Percentiles rank a stretch among this genome's conserved stretches.
These are phyloP conservation scores for Ornithoptera alexandrae DNA, from an alignment of 2,888 invertebrate genomes.

Conservation along the genomic window DNA sequence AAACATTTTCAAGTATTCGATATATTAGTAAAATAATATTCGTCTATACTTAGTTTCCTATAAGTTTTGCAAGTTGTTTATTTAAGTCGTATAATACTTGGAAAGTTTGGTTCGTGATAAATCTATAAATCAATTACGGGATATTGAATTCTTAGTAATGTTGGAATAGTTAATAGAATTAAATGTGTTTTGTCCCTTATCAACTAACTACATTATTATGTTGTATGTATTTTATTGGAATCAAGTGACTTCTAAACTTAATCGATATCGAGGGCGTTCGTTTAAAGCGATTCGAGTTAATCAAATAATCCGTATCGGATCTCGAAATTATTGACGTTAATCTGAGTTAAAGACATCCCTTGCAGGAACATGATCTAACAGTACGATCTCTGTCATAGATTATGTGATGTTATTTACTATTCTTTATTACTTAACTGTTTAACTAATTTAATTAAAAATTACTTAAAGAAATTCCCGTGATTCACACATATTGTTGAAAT, in stretches of 20 bases:
- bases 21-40: background rate
- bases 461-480: no score
- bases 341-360: background rate
- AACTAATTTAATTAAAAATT: no score
- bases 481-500: no score
- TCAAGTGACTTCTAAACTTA: slow-evolving; percentile 3
- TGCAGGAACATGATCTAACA: background rate
- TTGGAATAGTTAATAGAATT: background rate
- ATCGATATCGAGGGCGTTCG: background rate
- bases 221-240: slow-evolving; percentile 3
- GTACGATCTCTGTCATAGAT: no score
- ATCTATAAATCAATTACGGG: background rate
- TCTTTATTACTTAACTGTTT: no score
- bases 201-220: background rate
- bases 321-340: slow-evolving; percentile 1
- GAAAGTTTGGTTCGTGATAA: background rate
- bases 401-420: no score
- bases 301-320: slow-evolving; percentile 10
- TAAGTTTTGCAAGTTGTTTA: background rate
- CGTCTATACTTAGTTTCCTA: background rate
- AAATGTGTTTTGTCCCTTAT: no score
- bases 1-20: background rate
- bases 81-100: background rate
- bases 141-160: background rate
- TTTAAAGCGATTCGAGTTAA: slow-evolving; percentile 13